Percentiles rank a stretch among this genome's conserved stretches.
phyloP scores from a whole-genome alignment of 2,113 vertebrate species.

The Micromys minutus region DNA sequence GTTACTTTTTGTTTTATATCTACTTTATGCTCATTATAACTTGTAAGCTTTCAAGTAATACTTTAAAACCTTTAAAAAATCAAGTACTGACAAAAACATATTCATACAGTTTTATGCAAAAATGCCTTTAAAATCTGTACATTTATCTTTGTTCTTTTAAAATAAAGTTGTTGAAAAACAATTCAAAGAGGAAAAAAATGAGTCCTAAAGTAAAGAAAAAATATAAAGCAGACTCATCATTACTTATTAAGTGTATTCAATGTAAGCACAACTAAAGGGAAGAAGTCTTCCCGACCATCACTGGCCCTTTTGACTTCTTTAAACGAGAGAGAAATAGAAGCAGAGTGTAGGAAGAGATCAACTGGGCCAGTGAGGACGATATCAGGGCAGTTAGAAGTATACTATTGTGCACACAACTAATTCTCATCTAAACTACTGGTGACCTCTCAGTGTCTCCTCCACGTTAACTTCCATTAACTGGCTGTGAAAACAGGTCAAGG shows the following conservation, averaged over 20 bases:
- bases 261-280: not conserved
- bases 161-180: too few relatives aligned
- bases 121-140: too few relatives aligned
- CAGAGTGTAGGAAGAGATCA: not conserved
- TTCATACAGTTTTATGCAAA: too few relatives aligned
- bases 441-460: constrained; percentile 4
- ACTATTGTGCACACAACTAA: not conserved
- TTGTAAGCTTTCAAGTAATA: too few relatives aligned
- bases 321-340: not conserved
- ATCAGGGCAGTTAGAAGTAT: not conserved
- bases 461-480: not conserved
- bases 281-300: not conserved
- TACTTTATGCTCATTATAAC: too few relatives aligned
- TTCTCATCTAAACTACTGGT: constrained; percentile 26
- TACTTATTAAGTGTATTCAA: constrained; percentile 39
- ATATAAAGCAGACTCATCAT: not conserved
- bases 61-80: too few relatives aligned
- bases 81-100: too few relatives aligned
- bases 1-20: too few relatives aligned
- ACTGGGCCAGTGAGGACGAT: not conserved
- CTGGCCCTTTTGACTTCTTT: not conserved
- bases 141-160: too few relatives aligned
- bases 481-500: not conserved
- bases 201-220: not conserved
- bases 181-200: too few relatives aligned